These are phyloP conservation scores for Egretta garzetta DNA, from an alignment of 2,113 vertebrate genomes.

Conservation along the genomic window DNA sequence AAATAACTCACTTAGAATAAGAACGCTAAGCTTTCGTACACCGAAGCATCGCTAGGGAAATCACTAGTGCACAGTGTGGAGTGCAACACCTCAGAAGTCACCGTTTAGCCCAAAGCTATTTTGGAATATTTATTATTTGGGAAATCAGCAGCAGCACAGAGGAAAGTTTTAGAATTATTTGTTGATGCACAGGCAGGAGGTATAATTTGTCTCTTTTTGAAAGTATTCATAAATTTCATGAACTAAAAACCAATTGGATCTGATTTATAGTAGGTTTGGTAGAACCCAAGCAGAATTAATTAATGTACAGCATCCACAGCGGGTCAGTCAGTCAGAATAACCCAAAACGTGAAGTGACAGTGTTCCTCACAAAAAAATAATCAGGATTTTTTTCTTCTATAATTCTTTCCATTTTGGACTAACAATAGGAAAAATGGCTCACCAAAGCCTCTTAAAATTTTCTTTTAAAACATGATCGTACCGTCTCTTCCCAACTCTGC, in stretches of 20 bases:
- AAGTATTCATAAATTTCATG: neutral
- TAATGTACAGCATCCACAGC: neutral
- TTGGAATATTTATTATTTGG: constrained; percentile 48
- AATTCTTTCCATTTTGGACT: neutral
- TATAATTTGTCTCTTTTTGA: neutral
- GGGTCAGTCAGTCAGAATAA: neutral
- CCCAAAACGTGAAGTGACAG: neutral
- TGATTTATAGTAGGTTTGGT: neutral
- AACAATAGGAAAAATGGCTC: neutral
- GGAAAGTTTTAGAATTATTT: neutral
- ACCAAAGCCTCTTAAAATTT: neutral
- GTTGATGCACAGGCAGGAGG: neutral
- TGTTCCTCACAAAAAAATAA: neutral
- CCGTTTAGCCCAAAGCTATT: neutral
- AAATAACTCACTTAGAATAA: neutral
- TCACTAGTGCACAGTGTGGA: neutral
- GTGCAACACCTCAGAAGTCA: neutral
- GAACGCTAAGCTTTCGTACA: neutral
- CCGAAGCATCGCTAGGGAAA: neutral
- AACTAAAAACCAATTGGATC: neutral
- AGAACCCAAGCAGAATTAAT: neutral
- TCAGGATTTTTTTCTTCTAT: neutral
- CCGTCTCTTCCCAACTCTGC: neutral
- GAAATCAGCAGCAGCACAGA: constrained; percentile 35
- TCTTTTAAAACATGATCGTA: accelerated